Evolutionary conservation across 2,888 invertebrate genomes (phyloP).

Genomic region (Peribatodes rhomboidaria): DNA sequence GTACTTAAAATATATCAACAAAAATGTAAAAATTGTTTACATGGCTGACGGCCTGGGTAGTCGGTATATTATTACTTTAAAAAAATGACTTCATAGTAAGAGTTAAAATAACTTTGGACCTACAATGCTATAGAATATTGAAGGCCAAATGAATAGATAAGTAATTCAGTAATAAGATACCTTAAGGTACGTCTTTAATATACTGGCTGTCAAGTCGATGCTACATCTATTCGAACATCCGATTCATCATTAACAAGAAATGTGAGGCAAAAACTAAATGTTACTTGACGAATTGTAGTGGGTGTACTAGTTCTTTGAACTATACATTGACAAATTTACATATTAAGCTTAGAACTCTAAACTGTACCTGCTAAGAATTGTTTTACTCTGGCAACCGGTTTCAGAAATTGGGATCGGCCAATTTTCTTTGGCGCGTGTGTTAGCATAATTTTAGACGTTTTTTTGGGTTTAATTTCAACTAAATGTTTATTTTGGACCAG

Average conservation of each 20-base stretch:
- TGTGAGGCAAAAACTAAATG: slow-evolving; percentile 63
- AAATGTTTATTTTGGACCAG: slow-evolving; percentile 34
- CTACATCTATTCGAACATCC: slow-evolving; percentile 4
- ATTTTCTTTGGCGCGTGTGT: slow-evolving; percentile 35
- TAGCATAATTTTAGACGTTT: slow-evolving; percentile 36
- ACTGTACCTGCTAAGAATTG: slow-evolving; percentile 1
- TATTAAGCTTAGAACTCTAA: neutral
- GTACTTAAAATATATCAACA: too few relatives aligned
- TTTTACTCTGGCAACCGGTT: neutral
- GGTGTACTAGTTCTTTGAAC: slow-evolving; percentile 76
- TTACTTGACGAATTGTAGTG: slow-evolving; percentile 51
- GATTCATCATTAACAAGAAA: slow-evolving; percentile 75
- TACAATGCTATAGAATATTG: neutral
- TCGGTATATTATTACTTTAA: too few relatives aligned
- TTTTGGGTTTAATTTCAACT: slow-evolving; percentile 36
- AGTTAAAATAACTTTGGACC: neutral
- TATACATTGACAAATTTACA: slow-evolving; percentile 50
- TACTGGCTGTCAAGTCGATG: neutral
- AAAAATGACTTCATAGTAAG: too few relatives aligned
- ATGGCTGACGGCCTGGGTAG: too few relatives aligned
- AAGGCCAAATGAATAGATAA: neutral
- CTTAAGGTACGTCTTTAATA: slow-evolving; percentile 36
- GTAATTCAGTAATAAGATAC: neutral
- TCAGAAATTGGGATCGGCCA: slow-evolving; percentile 12
- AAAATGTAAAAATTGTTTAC: too few relatives aligned